Percentiles rank a stretch among this genome's conserved stretches.
phyloP scores from a whole-genome alignment of 2,797 vertebrate species.

The Spatula versicolor region DNA sequence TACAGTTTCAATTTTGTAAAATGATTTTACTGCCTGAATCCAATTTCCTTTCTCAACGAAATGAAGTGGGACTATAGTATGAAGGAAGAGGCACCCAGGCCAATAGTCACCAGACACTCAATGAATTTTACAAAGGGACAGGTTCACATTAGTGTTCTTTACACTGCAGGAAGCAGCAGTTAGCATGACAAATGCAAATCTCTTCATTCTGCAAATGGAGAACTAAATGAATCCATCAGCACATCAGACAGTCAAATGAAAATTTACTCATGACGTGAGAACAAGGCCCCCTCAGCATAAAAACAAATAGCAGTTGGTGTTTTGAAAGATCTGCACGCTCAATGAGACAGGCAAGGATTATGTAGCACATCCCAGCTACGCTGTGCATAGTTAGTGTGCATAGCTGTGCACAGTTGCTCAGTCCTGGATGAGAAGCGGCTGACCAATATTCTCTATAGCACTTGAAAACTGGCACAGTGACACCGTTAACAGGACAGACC shows the following conservation, averaged over 20 bases:
- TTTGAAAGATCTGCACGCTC: background rate
- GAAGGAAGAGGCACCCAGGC: background rate
- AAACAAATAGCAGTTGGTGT: background rate
- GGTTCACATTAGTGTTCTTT: background rate
- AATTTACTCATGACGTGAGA: background rate
- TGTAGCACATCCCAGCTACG: background rate
- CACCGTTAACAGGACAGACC: rapidly evolving
- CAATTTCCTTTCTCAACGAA: background rate
- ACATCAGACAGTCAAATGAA: background rate
- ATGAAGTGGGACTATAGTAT: background rate
- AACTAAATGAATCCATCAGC: background rate
- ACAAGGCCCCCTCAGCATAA: background rate
- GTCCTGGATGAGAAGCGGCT: too few relatives aligned
- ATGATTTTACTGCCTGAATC: background rate
- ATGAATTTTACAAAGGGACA: background rate
- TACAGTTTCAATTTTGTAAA: background rate
- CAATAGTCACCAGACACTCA: background rate
- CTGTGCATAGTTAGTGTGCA: too few relatives aligned
- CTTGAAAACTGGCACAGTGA: too few relatives aligned
- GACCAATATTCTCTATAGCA: rapidly evolving
- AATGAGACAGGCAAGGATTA: rapidly evolving
- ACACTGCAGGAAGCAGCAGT: background rate
- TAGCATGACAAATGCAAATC: background rate
- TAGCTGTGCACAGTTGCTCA: background rate
- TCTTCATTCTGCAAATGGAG: background rate